Evolutionary conservation across 92 coral and sea anemone species (phyloP).

Genomic region (Actinostola sp.): DNA sequence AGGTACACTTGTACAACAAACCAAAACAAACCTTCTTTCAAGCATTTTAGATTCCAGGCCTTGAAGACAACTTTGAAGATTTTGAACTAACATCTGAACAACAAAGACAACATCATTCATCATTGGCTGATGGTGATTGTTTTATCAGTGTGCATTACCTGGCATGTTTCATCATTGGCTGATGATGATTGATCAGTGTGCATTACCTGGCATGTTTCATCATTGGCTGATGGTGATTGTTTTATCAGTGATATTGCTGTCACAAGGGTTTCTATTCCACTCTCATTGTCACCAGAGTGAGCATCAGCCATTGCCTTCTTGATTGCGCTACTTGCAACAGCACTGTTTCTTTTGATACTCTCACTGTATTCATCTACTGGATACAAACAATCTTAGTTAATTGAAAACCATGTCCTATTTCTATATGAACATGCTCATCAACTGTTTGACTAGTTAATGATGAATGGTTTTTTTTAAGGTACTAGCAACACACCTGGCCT

Average conservation of each 20-base stretch:
- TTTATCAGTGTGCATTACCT: conserved; percentile 53
- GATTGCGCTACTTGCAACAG: conserved; percentile 92
- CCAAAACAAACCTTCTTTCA: conserved; percentile 69
- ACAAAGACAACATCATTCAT: not conserved
- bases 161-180: conserved; percentile 92
- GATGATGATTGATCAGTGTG: conserved; percentile 79
- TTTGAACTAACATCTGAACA: conserved; percentile 86
- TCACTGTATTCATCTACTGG: conserved; percentile 79
- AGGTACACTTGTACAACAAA: not conserved
- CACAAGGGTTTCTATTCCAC: conserved; percentile 94
- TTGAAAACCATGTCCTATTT: too few species aligned
- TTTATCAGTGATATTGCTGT: conserved; percentile 94
- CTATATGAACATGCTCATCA: not conserved
- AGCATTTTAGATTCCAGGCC: conserved; percentile 91
- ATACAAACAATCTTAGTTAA: too few species aligned
- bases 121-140: too few species aligned
- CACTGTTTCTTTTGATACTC: conserved; percentile 85
- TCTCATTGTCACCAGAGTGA: conserved; percentile 93
- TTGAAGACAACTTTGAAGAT: conserved; percentile 90
- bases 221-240: conserved; percentile 92
- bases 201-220: conserved; percentile 88
- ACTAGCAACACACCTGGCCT: too few species aligned
- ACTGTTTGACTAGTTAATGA: too few species aligned
- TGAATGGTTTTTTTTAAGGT: too few species aligned
- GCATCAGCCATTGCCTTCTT: conserved; percentile 97